Evolutionary conservation across 2,113 vertebrate genomes (phyloP), one percentile per base, ranked within the genome.

Genomic region (Tonatia bakeri): DNA sequence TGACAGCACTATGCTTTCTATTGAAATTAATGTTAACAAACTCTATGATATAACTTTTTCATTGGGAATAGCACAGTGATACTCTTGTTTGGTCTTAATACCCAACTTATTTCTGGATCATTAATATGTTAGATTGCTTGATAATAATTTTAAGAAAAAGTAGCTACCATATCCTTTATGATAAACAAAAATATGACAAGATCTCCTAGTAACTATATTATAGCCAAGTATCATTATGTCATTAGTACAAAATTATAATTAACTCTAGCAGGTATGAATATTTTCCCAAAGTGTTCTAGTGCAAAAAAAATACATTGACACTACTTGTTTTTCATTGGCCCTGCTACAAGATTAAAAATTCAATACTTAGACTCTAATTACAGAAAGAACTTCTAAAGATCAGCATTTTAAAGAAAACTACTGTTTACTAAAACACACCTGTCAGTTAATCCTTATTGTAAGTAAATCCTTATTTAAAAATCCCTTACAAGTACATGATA

Each of bases 121-220:
- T 22, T 83, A 83, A 59, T 17, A 54, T 0, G 0, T 95, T 65
- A 93, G 91, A 43, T 45, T 89, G 13, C 12, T 76, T 87, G 77
- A 94, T 95, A 43, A 85, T 91, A 97, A 95, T 89, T 95, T 90
- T 52, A 64, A 97, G 94, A 97, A 98, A 90, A 96, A 94, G 54
- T 77, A 97, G 92, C 50, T 94, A 96, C 45, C 83, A 7, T 94
- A 76, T 82, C 90, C 92, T 96, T 94, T 90, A 33, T 95, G 43
- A 97, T 89, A 95, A 97, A 94, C 7, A 33, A 79, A 81, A 85
- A 81, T 22, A 89, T 91, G 72, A 90, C 75, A 98, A 97, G 94
- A 96, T 65, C 56, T 90, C 69, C 43, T 31, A 88, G 61, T 45
- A 93, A 93, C 70, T 96, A 95, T 72, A 94, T 94, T 90, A 9